These are phyloP conservation scores for Pangasius djambal DNA, from an alignment of 2,797 vertebrate genomes.

Conservation along the genomic window DNA sequence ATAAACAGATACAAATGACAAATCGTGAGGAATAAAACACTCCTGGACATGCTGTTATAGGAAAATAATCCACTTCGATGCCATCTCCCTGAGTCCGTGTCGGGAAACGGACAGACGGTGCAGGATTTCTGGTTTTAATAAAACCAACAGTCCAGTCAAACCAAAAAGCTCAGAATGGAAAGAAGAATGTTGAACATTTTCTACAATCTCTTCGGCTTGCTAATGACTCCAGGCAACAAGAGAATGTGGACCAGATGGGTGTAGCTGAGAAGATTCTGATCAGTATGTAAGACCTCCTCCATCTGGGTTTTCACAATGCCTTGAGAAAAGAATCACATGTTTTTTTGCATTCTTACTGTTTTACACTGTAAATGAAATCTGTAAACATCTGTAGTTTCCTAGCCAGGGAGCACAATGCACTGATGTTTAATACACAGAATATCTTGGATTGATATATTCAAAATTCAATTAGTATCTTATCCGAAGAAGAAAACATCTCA, in stretches of 20 bases:
- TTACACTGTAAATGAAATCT: constrained; percentile 1
- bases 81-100: background rate
- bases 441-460: background rate
- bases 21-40: background rate
- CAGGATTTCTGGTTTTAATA: background rate
- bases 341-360: background rate
- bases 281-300: constrained; percentile 48
- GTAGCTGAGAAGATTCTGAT: constrained; percentile 56
- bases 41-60: background rate
- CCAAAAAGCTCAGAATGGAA: background rate
- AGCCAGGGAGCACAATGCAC: background rate
- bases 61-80: background rate
- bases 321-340: constrained; percentile 19
- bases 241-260: constrained; percentile 64
- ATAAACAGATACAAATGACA: background rate
- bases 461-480: background rate
- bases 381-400: constrained; percentile 6
- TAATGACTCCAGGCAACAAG: constrained; percentile 39
- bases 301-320: constrained; percentile 48
- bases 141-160: background rate
- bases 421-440: background rate
- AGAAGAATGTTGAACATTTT: constrained; percentile 20
- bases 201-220: constrained; percentile 33
- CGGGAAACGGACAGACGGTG: background rate
- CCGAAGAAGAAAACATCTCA: background rate